phyloP scores from a whole-genome alignment of 2,113 vertebrate genomes.

The Tretioscincus oriximinensis region DNA sequence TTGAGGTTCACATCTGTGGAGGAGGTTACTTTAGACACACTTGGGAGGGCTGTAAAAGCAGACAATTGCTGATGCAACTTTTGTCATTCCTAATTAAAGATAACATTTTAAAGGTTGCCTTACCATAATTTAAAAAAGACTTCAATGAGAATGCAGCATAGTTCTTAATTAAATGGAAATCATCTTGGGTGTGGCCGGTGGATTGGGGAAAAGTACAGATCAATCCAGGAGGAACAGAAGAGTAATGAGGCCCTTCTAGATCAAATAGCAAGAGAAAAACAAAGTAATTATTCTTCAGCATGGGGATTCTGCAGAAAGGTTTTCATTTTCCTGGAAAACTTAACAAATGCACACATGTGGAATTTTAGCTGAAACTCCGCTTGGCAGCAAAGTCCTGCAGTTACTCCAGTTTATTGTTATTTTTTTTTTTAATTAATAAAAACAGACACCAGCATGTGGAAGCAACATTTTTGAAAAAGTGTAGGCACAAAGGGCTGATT shows the following conservation, averaged over 20 bases:
- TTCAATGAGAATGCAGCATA: background rate
- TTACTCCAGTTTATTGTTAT: background rate
- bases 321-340: background rate
- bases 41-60: background rate
- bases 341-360: background rate
- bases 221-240: constrained; percentile 19
- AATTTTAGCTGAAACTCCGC: constrained; percentile 2
- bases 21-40: background rate
- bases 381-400: background rate
- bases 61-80: background rate
- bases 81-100: background rate
- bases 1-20: background rate
- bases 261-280: constrained; percentile 31
- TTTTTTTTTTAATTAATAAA: background rate
- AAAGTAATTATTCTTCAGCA: constrained; percentile 21
- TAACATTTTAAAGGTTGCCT: background rate
- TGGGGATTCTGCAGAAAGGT: constrained; percentile 2
- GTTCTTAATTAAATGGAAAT: constrained; percentile 17
- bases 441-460: background rate
- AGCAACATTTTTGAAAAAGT: background rate
- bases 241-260: constrained; percentile 17
- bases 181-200: background rate
- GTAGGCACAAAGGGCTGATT: background rate
- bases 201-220: background rate
- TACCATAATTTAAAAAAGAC: constrained; percentile 2